A percentile compares a stretch with the other conserved stretches of the same genome.
Evolutionary conservation across 2,888 invertebrate genomes (phyloP).

Genomic region (Hybos culiciformis): DNA sequence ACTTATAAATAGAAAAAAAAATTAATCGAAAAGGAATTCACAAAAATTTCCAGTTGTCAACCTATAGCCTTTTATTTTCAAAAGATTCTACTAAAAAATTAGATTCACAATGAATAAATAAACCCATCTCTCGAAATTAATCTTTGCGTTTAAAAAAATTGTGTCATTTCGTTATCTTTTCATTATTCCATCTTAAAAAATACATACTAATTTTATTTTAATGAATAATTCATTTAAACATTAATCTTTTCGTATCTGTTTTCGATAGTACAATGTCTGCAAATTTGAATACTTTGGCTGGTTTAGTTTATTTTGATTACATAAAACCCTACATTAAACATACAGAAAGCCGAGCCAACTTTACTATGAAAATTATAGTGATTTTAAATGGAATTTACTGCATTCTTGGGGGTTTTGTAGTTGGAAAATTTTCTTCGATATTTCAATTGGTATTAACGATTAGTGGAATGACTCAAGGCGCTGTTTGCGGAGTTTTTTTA

Average conservation of each 20-base stretch:
- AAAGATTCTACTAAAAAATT: too few species aligned
- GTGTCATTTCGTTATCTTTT: too few species aligned
- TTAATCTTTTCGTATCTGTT: neutral
- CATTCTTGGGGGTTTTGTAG: conserved; percentile 39
- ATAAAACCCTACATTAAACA: conserved; percentile 34
- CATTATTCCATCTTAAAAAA: too few species aligned
- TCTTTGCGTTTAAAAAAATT: too few species aligned
- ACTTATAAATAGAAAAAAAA: neutral
- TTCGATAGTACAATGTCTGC: conserved; percentile 41
- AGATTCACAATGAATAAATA: too few species aligned
- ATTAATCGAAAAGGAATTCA: too few species aligned
- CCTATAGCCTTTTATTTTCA: too few species aligned
- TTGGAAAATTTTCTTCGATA: conserved; percentile 37
- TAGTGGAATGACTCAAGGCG: conserved; percentile 42
- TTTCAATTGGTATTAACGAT: conserved; percentile 37
- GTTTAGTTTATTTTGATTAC: conserved; percentile 44
- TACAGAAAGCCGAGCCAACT: conserved; percentile 36
- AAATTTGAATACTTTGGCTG: conserved; percentile 41
- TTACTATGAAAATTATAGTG: conserved; percentile 37
- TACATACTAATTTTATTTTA: too few species aligned
- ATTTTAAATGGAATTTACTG: conserved; percentile 41
- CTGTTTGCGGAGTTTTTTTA: conserved; percentile 49
- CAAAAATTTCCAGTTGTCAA: too few species aligned
- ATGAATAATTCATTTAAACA: neutral
- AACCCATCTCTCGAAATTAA: too few species aligned